Conservation (phyloP, 2,888 invertebrate species). For the Zhuqinia jingwanae region DNA sequence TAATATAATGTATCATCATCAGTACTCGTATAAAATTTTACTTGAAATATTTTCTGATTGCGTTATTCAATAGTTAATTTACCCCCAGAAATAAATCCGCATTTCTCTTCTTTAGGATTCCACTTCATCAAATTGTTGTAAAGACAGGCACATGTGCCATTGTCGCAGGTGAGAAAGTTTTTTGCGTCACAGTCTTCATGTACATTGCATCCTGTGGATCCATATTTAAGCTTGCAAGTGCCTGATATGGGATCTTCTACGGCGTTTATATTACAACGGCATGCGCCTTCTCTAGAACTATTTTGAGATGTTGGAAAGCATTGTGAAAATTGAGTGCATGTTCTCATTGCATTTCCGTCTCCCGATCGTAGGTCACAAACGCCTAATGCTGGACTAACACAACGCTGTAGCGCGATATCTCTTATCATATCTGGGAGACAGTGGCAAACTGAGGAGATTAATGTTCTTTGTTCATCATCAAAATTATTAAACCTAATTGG, state of each 20-base stretch:
- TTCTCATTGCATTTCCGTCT: neutral
- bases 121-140: constrained; percentile 14
- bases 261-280: constrained; percentile 7
- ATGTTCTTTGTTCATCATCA: neutral
- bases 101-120: constrained; percentile 10
- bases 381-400: constrained; percentile 17
- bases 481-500: neutral
- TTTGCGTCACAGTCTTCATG: constrained; percentile 45
- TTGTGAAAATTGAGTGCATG: constrained; percentile 25
- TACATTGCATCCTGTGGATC: constrained; percentile 3
- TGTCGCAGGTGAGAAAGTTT: constrained; percentile 8
- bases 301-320: neutral
- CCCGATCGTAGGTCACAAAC: neutral
- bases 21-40: neutral
- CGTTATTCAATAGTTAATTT: no score
- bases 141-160: constrained; percentile 35
- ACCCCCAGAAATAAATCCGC: constrained; percentile 45
- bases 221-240: constrained; percentile 24
- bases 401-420: neutral
- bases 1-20: neutral
- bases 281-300: neutral
- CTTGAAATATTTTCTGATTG: no score
- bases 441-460: neutral
- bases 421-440: constrained; percentile 3
- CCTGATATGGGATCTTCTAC: neutral